Evolutionary conservation across 2,888 invertebrate species (phyloP).

Genomic region (Lumbricus terrestris): DNA sequence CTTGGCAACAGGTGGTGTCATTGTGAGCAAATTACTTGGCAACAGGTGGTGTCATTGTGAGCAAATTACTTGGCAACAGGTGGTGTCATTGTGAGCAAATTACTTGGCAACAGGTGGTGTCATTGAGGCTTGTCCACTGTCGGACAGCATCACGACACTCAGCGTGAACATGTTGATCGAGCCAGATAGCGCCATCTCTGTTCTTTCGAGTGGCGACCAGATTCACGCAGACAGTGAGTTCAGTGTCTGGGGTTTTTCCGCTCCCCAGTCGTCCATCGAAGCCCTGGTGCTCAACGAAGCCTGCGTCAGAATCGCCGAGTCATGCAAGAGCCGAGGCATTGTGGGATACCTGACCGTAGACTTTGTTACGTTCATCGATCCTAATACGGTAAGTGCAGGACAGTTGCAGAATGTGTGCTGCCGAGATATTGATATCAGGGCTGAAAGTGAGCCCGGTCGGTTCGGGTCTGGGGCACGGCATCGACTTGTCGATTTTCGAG

Average conservation of each 20-base stretch:
- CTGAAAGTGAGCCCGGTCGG: too few relatives aligned
- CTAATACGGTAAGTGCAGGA: slow-evolving; percentile 46
- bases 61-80: background rate
- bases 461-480: too few relatives aligned
- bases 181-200: slow-evolving; percentile 50
- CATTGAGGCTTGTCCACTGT: slow-evolving; percentile 58
- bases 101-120: slow-evolving; percentile 52
- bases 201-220: slow-evolving; percentile 56
- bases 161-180: slow-evolving; percentile 57
- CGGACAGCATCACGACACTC: slow-evolving; percentile 56
- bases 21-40: background rate
- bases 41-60: background rate
- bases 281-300: slow-evolving; percentile 51
- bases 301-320: slow-evolving; percentile 51
- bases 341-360: slow-evolving; percentile 57
- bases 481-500: too few relatives aligned
- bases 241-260: slow-evolving; percentile 56
- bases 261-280: slow-evolving; percentile 58
- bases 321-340: slow-evolving; percentile 55
- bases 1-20: slow-evolving; percentile 43
- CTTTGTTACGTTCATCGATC: slow-evolving; percentile 58
- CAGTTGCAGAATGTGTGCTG: too few relatives aligned
- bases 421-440: too few relatives aligned
- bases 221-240: slow-evolving; percentile 56
- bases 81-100: background rate